phyloP scores from a whole-genome alignment of 1,140 invertebrate species.

The Saccostrea echinata region DNA sequence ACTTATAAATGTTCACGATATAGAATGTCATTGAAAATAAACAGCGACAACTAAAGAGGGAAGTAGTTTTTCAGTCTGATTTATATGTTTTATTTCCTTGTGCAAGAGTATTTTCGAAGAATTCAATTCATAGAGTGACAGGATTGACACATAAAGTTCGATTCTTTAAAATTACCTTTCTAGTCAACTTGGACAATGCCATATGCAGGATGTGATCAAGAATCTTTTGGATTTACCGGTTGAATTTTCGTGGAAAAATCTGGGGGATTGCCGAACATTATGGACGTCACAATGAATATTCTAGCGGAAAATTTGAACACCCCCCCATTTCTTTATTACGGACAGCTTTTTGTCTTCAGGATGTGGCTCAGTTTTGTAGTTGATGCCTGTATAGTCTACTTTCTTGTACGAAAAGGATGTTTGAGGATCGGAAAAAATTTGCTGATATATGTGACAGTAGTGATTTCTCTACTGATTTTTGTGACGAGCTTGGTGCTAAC shows the following conservation, averaged over 20 bases:
- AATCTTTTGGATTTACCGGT: neutral
- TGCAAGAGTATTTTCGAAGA: no score
- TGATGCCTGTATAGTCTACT: neutral
- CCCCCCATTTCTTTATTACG: neutral
- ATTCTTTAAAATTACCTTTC: no score
- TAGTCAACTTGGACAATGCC: no score
- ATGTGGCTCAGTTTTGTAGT: neutral
- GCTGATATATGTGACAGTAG: neutral
- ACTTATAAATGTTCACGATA: no score
- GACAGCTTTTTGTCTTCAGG: neutral
- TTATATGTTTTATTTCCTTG: no score
- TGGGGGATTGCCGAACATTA: neutral
- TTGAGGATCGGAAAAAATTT: neutral
- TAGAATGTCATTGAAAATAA: no score
- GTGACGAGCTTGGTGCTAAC: neutral
- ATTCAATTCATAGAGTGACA: no score
- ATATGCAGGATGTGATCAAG: neutral
- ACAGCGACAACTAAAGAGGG: no score
- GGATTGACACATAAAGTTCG: no score
- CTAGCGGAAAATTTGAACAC: neutral
- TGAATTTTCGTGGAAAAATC: no score
- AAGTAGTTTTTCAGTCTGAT: no score
- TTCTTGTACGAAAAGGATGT: neutral
- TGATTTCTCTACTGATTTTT: neutral
- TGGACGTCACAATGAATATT: neutral